Evolutionary conservation across 2,797 vertebrate genomes (phyloP), one percentile per base, ranked within the genome.

Genomic region (Hyperoplus lanceolatus): DNA sequence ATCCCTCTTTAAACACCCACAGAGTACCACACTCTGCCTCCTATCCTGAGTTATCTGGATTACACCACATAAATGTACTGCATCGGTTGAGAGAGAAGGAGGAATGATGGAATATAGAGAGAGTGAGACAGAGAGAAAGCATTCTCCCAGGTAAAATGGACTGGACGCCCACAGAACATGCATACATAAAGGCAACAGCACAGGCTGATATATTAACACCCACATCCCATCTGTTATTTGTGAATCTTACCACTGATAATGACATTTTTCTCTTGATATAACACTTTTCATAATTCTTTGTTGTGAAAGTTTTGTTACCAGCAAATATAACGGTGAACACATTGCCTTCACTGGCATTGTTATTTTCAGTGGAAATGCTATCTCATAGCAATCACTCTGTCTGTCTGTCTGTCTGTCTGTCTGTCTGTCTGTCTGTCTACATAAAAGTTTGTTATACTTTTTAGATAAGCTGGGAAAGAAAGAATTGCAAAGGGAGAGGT

Each of bases 161-260:
- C 73, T 58, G 64, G 76, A 89, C 78, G 74, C 87, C 86, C 61
- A 87, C 87, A 78, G 46, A 58, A 75, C 80, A 83, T 84, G 73
- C 80, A 85, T 68, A 82, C 75, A 88, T 87, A 84, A 87, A 75
- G 53, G 60, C 67, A 80, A 48, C 43, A 45, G 84, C 73, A 71
- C 80, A 83, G 73, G 58, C 82, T 83, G 81, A 89, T 85, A 86
- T 86, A 81, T 67, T 84, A 78, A 89, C 88, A 83, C 91, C 90
- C 89, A 92, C 91, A 81, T 79, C 42, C 87, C 86, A 87, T 90
- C 92, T 92, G 91, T 90, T 87, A 88, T 69, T 86, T 63, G 61
- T 73, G 64, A 90, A 87, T 83, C 77, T 82, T 77, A 65, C 29
- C 77, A 89, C 77, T n/a, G 36, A 73, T 82, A 80, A 87, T 83